Percentiles rank a stretch among this genome's conserved stretches.
These are phyloP conservation scores for Thinocorus orbignyianus DNA, from an alignment of 2,113 vertebrate genomes.

Conservation along the genomic window DNA sequence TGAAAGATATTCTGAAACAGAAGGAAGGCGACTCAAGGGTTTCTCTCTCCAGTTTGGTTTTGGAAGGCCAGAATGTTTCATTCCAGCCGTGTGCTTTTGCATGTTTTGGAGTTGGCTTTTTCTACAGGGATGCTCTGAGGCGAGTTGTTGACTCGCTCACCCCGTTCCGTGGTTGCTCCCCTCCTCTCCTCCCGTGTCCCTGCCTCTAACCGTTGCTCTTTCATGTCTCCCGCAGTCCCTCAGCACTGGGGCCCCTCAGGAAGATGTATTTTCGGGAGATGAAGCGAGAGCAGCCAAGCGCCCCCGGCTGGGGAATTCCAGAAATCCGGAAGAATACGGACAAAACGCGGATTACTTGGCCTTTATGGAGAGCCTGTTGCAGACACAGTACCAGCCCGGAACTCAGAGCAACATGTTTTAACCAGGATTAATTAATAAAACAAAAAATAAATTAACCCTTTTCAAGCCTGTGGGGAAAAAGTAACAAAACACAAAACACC, in stretches of 20 bases:
- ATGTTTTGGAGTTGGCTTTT: background rate
- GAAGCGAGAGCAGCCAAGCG: conserved; percentile 87
- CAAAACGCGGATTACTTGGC: conserved; percentile 79
- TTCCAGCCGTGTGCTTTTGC: background rate
- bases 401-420: conserved; percentile 68
- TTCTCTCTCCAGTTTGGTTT: background rate
- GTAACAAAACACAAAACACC: no score
- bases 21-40: background rate
- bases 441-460: conserved; percentile 4
- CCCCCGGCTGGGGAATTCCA: conserved; percentile 75
- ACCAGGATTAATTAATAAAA: background rate
- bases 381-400: conserved; percentile 79
- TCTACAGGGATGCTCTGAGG: background rate
- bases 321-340: conserved; percentile 53
- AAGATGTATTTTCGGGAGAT: conserved; percentile 70
- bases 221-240: conserved; percentile 75
- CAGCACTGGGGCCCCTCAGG: conserved; percentile 74
- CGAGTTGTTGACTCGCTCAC: background rate
- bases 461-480: background rate
- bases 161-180: background rate
- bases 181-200: background rate
- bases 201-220: background rate
- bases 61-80: background rate
- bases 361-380: conserved; percentile 87
- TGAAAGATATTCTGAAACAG: background rate